Evolutionary conservation across 2,888 invertebrate genomes (phyloP).

Genomic region (Phasia obesa): DNA sequence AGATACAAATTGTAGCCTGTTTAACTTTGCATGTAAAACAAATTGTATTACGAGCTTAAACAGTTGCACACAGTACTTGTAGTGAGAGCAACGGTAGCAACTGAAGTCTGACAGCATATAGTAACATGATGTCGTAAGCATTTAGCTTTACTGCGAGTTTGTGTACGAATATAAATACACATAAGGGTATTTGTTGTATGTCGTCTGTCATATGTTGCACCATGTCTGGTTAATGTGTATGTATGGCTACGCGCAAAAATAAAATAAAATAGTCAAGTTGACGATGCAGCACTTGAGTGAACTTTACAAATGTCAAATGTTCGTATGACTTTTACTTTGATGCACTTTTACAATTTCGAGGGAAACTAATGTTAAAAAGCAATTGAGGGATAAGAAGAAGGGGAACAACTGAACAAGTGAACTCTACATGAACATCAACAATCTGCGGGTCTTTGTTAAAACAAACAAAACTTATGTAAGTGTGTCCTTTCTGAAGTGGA

Average conservation of each 20-base stretch:
- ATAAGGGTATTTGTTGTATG: conserved; percentile 23
- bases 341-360: conserved; percentile 58
- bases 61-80: conserved; percentile 24
- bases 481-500: conserved; percentile 28
- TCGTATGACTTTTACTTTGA: conserved; percentile 67
- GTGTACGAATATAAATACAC: not conserved
- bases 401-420: conserved; percentile 10
- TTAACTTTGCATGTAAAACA: conserved; percentile 70
- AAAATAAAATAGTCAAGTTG: conserved; percentile 63
- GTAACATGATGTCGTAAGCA: conserved; percentile 42
- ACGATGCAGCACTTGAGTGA: conserved; percentile 67
- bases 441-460: conserved; percentile 21
- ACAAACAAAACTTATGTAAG: not conserved
- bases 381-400: not conserved
- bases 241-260: conserved; percentile 47
- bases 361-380: conserved; percentile 30
- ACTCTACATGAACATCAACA: conserved; percentile 12
- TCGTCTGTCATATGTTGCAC: conserved; percentile 23
- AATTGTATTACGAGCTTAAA: conserved; percentile 70
- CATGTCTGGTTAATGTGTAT: conserved; percentile 37
- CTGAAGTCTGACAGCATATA: conserved; percentile 37
- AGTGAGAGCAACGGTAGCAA: conserved; percentile 15
- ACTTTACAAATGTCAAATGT: conserved; percentile 70
- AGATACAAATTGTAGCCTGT: conserved; percentile 60
- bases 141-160: conserved; percentile 7